Conservation (phyloP, 2,888 invertebrate species). For the Nowickia ferox region DNA sequence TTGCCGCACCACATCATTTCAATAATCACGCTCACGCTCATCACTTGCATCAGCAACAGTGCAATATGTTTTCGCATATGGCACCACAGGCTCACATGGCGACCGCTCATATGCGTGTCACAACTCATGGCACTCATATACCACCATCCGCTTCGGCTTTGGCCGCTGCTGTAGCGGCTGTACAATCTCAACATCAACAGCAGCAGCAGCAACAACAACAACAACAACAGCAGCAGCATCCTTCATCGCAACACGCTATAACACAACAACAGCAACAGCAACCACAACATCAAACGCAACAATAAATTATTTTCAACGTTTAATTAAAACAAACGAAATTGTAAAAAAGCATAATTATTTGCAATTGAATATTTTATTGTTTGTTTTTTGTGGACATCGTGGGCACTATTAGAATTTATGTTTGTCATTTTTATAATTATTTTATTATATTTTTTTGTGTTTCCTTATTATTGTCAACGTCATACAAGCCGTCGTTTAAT, state of each 20-base stretch:
- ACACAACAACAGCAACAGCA: slow-evolving; percentile 67
- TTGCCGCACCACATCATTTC: slow-evolving; percentile 78
- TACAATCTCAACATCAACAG: slow-evolving; percentile 74
- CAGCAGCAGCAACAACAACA: slow-evolving; percentile 68
- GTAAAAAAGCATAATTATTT: slow-evolving; percentile 40
- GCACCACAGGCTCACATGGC: slow-evolving; percentile 81
- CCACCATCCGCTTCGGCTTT: slow-evolving; percentile 74
- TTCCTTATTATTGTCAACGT: slow-evolving; percentile 37
- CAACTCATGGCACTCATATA: slow-evolving; percentile 71
- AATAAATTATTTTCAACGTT: slow-evolving; percentile 59
- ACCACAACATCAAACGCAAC: slow-evolving; percentile 68
- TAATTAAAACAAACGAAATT: slow-evolving; percentile 51
- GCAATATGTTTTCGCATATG: slow-evolving; percentile 81
- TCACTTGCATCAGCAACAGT: slow-evolving; percentile 78
- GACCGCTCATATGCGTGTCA: slow-evolving; percentile 77
- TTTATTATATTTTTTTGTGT: slow-evolving; percentile 26
- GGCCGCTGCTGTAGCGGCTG: slow-evolving; percentile 68
- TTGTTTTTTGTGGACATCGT: slow-evolving; percentile 47
- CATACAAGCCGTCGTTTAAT: slow-evolving; percentile 10
- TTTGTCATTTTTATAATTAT: slow-evolving; percentile 44
- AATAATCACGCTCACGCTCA: slow-evolving; percentile 77
- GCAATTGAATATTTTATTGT: slow-evolving; percentile 57
- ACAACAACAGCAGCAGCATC: slow-evolving; percentile 74
- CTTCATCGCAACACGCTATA: slow-evolving; percentile 72
- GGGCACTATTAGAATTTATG: slow-evolving; percentile 63